Percentiles rank a stretch among this genome's conserved stretches.
phyloP scores from a whole-genome alignment of 2,113 vertebrate species.

The Paralichthys olivaceus region DNA sequence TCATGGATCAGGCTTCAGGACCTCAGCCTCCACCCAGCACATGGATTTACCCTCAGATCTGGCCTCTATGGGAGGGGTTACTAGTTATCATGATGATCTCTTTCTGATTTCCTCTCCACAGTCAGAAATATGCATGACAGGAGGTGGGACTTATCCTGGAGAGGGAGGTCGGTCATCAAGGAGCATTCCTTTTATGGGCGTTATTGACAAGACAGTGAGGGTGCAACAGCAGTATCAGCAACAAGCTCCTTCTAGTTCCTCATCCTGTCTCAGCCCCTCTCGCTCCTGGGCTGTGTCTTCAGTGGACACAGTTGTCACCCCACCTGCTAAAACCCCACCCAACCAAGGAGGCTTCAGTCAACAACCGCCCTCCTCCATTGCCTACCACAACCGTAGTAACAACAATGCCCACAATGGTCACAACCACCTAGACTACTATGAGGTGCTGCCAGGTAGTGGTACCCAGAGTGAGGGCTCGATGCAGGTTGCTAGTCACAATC shows the following conservation, averaged over 20 bases:
- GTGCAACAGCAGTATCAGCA: constrained; percentile 86
- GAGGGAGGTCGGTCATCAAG: constrained; percentile 89
- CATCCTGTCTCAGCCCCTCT: constrained; percentile 80
- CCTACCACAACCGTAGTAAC: constrained; percentile 99
- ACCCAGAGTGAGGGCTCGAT: constrained; percentile 85
- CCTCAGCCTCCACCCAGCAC: constrained; percentile 90
- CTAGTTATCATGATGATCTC: constrained; percentile 87
- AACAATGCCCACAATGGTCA: constrained; percentile 98
- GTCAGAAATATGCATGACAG: constrained; percentile 76
- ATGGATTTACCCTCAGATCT: constrained; percentile 93
- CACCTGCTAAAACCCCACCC: constrained; percentile 83
- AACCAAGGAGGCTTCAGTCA: constrained; percentile 74
- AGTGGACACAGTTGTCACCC: constrained; percentile 92
- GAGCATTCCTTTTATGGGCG: constrained; percentile 95
- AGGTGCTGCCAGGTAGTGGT: constrained; percentile 78
- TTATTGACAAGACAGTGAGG: constrained; percentile 93
- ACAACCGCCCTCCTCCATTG: constrained; percentile 86
- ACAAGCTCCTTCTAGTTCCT: constrained; percentile 82
- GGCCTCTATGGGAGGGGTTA: constrained; percentile 83
- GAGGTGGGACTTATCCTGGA: constrained; percentile 87
- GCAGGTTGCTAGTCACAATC: constrained; percentile 88
- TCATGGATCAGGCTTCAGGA: constrained; percentile 88
- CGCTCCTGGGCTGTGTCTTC: constrained; percentile 97
- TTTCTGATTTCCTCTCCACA: constrained; percentile 90
- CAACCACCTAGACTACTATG: constrained; percentile 82